Conservation (phyloP, 2,888 invertebrate genomes). For the Ornithoptera priamus region DNA sequence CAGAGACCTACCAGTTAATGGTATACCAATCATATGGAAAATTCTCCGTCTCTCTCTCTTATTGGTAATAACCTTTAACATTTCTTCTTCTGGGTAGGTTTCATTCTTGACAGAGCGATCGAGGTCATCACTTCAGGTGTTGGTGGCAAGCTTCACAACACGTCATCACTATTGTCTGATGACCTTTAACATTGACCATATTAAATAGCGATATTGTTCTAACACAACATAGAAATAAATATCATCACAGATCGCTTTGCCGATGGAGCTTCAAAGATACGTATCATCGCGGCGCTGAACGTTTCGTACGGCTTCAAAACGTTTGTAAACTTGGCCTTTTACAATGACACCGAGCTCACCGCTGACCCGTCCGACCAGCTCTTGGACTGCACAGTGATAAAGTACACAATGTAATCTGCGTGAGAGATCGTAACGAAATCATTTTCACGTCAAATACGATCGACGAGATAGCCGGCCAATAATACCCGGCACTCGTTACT, state of each 20-base stretch:
- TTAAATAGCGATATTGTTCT: not conserved
- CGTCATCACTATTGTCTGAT: too few species aligned
- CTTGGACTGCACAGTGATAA: conserved; percentile 44
- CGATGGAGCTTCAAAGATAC: conserved; percentile 17
- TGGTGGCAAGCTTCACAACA: too few species aligned
- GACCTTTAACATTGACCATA: too few species aligned
- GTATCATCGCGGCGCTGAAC: conserved; percentile 28
- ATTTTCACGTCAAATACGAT: conserved; percentile 54
- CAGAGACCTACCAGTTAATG: too few species aligned
- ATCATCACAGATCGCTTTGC: conserved; percentile 3
- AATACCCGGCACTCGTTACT: conserved; percentile 12
- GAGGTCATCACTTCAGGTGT: too few species aligned
- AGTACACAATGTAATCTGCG: conserved; percentile 41
- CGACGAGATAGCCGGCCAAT: conserved; percentile 41
- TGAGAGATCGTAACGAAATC: conserved; percentile 54
- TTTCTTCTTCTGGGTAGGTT: not conserved
- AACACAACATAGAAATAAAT: not conserved
- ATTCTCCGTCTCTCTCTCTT: too few species aligned
- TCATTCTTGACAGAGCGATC: too few species aligned
- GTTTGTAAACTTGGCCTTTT: conserved; percentile 32
- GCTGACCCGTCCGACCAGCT: conserved; percentile 51
- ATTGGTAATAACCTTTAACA: not conserved
- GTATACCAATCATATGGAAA: too few species aligned
- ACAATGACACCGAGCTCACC: conserved; percentile 28
- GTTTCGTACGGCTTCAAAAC: conserved; percentile 24